These are phyloP conservation scores for Sarcophaga rosellei DNA, from an alignment of 2,888 invertebrate genomes.

Conservation along the genomic window DNA sequence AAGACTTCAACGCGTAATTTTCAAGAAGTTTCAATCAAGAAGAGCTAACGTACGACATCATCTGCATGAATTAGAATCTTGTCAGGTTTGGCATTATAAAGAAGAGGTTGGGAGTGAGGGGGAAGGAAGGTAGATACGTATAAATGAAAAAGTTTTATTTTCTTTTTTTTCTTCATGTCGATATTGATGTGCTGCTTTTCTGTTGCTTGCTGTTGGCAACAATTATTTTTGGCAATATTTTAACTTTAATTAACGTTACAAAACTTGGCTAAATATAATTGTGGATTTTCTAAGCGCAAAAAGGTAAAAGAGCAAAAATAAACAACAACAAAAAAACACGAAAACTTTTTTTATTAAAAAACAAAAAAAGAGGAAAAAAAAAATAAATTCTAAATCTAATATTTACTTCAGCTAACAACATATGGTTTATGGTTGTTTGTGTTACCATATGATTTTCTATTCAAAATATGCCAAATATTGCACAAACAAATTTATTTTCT, in stretches of 20 bases:
- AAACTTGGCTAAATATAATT: conserved; percentile 64
- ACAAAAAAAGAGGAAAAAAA: not conserved
- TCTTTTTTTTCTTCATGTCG: not conserved
- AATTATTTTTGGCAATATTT: conserved; percentile 62
- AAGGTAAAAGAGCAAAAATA: conserved; percentile 21
- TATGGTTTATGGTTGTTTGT: conserved; percentile 6
- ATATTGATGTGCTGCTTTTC: conserved; percentile 23
- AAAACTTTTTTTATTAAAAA: conserved; percentile 42
- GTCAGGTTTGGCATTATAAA: not conserved
- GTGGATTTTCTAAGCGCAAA: conserved; percentile 52
- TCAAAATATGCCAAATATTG: conserved; percentile 33
- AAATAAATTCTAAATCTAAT: conserved; percentile 32
- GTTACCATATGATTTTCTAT: conserved; percentile 42
- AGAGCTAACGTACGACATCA: conserved; percentile 16
- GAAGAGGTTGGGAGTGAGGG: too few species aligned
- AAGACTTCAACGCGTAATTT: conserved; percentile 55
- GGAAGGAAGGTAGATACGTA: too few species aligned
- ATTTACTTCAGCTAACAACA: not conserved
- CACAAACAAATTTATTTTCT: conserved; percentile 19
- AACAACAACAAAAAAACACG: not conserved
- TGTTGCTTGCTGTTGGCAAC: conserved; percentile 43
- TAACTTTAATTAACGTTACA: conserved; percentile 63
- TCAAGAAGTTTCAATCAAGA: conserved; percentile 40
- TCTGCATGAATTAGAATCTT: not conserved
- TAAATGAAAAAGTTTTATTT: not conserved